A percentile compares a stretch with the other conserved stretches of the same genome.
Evolutionary conservation across 2,113 vertebrate genomes (phyloP).

Genomic region (Clarias gariepinus): DNA sequence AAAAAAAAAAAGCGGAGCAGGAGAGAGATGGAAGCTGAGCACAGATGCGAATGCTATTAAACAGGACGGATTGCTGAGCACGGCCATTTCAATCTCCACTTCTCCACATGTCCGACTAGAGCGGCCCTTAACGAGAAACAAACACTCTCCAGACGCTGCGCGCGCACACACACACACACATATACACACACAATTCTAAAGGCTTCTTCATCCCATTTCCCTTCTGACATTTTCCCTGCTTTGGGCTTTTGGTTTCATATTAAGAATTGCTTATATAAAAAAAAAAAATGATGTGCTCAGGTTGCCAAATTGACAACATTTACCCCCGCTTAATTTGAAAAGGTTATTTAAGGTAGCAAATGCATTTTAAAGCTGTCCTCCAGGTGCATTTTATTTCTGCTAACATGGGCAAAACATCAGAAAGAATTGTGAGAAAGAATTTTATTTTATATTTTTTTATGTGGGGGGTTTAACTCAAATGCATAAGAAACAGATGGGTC

Average conservation of each 20-base stretch:
- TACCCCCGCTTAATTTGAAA: constrained; percentile 25
- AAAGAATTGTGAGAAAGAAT: no score
- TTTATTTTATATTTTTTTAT: no score
- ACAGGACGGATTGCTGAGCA: constrained; percentile 59
- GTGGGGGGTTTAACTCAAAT: no score
- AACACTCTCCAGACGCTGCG: constrained; percentile 27
- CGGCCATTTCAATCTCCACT: constrained; percentile 54
- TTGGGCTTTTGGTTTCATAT: constrained; percentile 18
- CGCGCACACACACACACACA: constrained; percentile 32
- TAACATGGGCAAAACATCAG: background rate
- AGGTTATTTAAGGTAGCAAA: constrained; percentile 1
- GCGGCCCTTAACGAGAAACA: constrained; percentile 51
- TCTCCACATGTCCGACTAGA: constrained; percentile 55
- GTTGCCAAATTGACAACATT: constrained; percentile 33
- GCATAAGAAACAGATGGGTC: no score
- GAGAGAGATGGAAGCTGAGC: constrained; percentile 45
- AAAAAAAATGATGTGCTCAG: constrained; percentile 31
- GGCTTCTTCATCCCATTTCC: constrained; percentile 12
- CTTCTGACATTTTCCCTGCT: background rate
- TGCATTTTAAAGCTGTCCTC: constrained; percentile 14
- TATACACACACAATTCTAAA: constrained; percentile 13
- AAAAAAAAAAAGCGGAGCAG: constrained; percentile 1
- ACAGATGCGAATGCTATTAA: constrained; percentile 64
- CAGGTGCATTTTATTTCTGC: constrained; percentile 13
- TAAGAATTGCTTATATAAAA: constrained; percentile 38